Evolutionary conservation across 1,140 invertebrate species (phyloP).

Genomic region (Drosophila baimaii): DNA sequence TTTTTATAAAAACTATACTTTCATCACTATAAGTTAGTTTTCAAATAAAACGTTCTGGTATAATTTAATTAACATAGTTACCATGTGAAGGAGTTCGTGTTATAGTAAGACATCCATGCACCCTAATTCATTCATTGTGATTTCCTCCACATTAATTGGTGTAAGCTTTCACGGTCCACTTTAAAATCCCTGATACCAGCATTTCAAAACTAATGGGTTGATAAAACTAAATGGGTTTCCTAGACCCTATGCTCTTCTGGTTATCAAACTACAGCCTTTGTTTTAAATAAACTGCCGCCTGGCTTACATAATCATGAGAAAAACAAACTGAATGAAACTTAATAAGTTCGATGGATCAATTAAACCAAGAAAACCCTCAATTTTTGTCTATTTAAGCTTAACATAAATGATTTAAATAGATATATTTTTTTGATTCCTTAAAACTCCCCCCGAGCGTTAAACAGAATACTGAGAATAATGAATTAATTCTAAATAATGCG

Average conservation of each 20-base stretch:
- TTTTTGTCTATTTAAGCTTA: neutral
- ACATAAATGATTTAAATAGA: too few relatives aligned
- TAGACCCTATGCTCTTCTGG: neutral
- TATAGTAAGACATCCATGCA: neutral
- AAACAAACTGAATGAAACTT: neutral
- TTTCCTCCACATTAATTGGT: neutral
- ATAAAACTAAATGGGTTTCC: conserved; percentile 15
- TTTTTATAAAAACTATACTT: too few relatives aligned
- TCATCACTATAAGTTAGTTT: neutral
- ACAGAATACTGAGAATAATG: too few relatives aligned
- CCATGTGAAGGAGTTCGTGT: neutral
- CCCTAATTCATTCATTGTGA: neutral
- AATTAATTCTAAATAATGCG: neutral
- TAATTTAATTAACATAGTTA: neutral
- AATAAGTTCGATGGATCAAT: neutral
- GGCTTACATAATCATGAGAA: neutral
- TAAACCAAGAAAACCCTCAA: neutral
- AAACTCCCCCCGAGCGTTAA: too few relatives aligned
- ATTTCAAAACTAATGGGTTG: conserved; percentile 3
- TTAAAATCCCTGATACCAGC: conserved; percentile 3
- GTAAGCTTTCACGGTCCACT: conserved; percentile 31
- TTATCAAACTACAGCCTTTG: neutral
- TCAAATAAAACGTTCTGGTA: neutral
- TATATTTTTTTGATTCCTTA: too few relatives aligned
- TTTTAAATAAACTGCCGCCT: neutral